Evolutionary conservation across 2,113 vertebrate species (phyloP).

Genomic region (Alosa alosa): DNA sequence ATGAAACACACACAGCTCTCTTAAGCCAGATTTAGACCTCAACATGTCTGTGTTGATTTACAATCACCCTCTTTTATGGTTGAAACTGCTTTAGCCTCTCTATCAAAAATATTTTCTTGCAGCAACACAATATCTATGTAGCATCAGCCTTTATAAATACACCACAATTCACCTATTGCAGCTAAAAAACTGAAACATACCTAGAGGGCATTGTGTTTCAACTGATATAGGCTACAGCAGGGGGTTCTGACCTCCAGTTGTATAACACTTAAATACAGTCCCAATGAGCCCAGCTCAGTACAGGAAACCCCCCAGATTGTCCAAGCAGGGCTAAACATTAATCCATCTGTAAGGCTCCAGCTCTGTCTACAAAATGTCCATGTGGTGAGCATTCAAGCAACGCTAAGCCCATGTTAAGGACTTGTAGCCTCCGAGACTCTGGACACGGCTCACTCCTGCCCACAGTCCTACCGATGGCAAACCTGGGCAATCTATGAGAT

Average conservation of each 20-base stretch:
- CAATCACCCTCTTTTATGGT: background rate
- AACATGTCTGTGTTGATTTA: background rate
- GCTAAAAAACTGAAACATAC: background rate
- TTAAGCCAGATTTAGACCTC: background rate
- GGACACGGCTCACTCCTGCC: background rate
- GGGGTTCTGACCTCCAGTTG: background rate
- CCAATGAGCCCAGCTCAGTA: background rate
- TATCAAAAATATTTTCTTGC: background rate
- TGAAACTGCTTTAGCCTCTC: background rate
- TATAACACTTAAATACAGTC: conserved; percentile 1
- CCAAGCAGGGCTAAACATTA: background rate
- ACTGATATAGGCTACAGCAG: background rate
- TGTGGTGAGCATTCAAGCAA: background rate
- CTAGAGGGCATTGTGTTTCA: background rate
- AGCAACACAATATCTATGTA: background rate
- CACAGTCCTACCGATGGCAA: background rate
- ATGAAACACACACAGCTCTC: background rate
- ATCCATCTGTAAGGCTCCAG: background rate
- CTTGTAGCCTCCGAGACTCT: background rate
- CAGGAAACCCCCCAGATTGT: background rate
- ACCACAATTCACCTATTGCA: background rate
- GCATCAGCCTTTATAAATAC: background rate
- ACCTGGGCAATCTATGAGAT: background rate
- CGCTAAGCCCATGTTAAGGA: background rate
- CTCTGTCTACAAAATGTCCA: background rate